phyloP scores from a whole-genome alignment of 2,888 invertebrate species.

The Furcula furcula region DNA sequence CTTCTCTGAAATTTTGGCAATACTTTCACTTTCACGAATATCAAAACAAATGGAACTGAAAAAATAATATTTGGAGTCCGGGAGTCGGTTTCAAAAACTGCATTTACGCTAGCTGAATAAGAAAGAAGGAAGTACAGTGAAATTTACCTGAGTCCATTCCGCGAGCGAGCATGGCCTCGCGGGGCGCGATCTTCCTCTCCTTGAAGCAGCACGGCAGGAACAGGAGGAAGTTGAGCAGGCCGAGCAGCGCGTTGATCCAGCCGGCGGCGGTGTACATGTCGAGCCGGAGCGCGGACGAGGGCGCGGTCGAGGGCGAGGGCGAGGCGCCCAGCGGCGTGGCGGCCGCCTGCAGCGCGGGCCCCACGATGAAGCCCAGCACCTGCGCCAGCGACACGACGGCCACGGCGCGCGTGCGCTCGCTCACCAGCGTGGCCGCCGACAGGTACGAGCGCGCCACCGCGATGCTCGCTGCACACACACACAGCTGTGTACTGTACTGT shows the following conservation, averaged over 20 bases:
- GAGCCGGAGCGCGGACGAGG: slow-evolving; percentile 79
- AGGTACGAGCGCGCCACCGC: slow-evolving; percentile 92
- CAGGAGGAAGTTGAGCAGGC: slow-evolving; percentile 86
- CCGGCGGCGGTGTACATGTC: slow-evolving; percentile 95
- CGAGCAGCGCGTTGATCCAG: slow-evolving; percentile 91
- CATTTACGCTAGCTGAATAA: too few relatives aligned
- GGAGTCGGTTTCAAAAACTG: neutral
- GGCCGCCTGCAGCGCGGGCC: slow-evolving; percentile 91
- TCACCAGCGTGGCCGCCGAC: slow-evolving; percentile 90
- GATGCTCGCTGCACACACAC: slow-evolving; percentile 88
- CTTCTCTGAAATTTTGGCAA: slow-evolving; percentile 76
- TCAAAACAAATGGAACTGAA: neutral
- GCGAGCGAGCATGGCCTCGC: slow-evolving; percentile 89
- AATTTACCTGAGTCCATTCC: slow-evolving; percentile 83
- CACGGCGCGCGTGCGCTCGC: slow-evolving; percentile 91
- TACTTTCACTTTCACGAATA: too few relatives aligned
- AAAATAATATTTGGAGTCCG: neutral
- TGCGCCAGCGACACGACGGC: slow-evolving; percentile 92
- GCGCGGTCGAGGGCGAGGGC: slow-evolving; percentile 41
- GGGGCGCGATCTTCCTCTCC: slow-evolving; percentile 88
- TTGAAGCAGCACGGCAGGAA: slow-evolving; percentile 89
- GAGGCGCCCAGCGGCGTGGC: slow-evolving; percentile 88
- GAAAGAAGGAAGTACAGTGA: too few relatives aligned
- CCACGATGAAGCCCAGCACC: slow-evolving; percentile 93
- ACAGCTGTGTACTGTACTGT: too few relatives aligned